A percentile compares a stretch with the other conserved stretches of the same genome.
These are phyloP conservation scores for Conus betulinus DNA, from an alignment of 1,140 invertebrate species.

Conservation along the genomic window DNA sequence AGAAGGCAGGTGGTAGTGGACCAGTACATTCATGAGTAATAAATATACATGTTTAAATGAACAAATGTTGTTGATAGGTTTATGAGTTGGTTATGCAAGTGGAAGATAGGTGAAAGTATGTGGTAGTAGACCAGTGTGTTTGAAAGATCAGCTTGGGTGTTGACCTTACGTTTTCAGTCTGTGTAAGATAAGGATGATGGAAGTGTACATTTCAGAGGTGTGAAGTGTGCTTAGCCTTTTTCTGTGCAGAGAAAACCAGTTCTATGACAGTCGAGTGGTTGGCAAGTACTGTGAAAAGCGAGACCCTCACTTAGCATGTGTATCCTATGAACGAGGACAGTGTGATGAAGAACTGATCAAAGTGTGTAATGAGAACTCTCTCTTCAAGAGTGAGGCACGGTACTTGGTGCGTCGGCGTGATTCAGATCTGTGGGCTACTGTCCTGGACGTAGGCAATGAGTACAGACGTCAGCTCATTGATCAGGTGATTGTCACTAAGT, in stretches of 20 bases:
- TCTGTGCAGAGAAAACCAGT: slow-evolving; percentile 87
- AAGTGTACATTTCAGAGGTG: too few relatives aligned
- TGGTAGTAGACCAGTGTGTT: too few relatives aligned
- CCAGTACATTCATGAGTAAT: too few relatives aligned
- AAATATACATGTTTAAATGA: too few relatives aligned
- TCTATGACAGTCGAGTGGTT: slow-evolving; percentile 97
- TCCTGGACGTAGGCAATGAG: slow-evolving; percentile 95
- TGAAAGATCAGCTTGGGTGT: too few relatives aligned
- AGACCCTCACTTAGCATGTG: slow-evolving; percentile 98
- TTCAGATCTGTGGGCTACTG: slow-evolving; percentile 96
- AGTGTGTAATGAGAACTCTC: slow-evolving; percentile 99
- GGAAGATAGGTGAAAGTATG: too few relatives aligned
- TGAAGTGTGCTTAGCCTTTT: not conserved
- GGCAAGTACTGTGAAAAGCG: slow-evolving; percentile 99
- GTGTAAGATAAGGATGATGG: too few relatives aligned
- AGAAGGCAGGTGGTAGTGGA: too few relatives aligned
- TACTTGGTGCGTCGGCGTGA: slow-evolving; percentile 96
- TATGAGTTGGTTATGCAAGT: too few relatives aligned
- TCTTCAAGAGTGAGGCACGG: slow-evolving; percentile 98
- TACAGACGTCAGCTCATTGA: slow-evolving; percentile 98
- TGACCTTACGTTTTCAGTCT: too few relatives aligned
- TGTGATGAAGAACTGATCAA: slow-evolving; percentile 97
- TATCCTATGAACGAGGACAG: slow-evolving; percentile 98
- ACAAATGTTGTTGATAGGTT: too few relatives aligned
- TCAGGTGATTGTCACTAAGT: slow-evolving; percentile 80